Percentiles rank a stretch among this genome's conserved stretches.
Conservation (phyloP, 2,797 vertebrate species). For the Sarcoramphus papa region DNA sequence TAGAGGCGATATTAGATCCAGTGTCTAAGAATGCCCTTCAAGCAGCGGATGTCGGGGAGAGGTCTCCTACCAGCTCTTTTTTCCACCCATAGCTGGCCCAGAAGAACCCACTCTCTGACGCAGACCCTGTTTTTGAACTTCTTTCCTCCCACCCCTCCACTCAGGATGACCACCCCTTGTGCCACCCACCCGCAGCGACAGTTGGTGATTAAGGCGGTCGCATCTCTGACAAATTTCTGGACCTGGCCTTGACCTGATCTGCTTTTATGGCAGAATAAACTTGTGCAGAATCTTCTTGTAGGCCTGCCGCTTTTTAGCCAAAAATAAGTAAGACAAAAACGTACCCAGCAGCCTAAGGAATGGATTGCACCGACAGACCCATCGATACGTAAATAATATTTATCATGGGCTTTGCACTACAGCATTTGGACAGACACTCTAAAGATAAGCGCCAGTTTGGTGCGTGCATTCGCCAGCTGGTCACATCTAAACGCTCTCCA, state of each 20-base stretch:
- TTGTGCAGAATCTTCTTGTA: background rate
- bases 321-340: background rate
- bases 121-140: background rate
- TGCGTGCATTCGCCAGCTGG: background rate
- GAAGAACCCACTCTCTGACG: rapidly evolving
- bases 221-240: background rate
- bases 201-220: rapidly evolving
- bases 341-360: background rate
- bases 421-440: background rate
- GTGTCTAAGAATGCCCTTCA: background rate
- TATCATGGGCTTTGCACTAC: background rate
- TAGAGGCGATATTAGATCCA: background rate
- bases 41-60: background rate
- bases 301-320: background rate
- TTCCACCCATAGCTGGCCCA: background rate
- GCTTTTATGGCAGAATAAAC: background rate
- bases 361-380: background rate
- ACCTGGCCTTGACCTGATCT: background rate
- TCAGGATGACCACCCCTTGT: background rate
- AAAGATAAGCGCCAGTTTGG: background rate
- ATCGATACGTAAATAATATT: background rate
- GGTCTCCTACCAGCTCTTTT: background rate
- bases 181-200: background rate
- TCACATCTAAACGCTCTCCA: background rate
- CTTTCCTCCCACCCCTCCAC: background rate